These are phyloP conservation scores for Bryconaethiops microstoma DNA, from an alignment of 2,797 vertebrate genomes.

Conservation along the genomic window DNA sequence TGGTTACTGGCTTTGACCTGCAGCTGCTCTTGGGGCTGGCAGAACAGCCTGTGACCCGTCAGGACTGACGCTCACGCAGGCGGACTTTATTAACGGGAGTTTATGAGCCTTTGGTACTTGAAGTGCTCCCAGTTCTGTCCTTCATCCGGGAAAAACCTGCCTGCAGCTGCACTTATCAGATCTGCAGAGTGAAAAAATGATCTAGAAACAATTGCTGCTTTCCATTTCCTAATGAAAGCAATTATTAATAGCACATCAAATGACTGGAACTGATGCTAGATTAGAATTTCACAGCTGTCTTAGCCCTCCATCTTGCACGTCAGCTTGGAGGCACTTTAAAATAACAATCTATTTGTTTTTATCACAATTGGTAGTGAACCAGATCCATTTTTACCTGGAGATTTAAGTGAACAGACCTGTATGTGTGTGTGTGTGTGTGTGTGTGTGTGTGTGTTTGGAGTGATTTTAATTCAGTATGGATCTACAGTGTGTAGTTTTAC, in stretches of 20 bases:
- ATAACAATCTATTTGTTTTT: background rate
- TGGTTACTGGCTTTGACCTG: background rate
- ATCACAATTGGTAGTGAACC: background rate
- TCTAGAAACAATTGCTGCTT: background rate
- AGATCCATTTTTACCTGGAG: background rate
- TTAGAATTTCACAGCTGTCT: background rate
- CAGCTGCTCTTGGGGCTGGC: slow-evolving; percentile 13
- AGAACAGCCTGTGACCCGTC: slow-evolving; percentile 31
- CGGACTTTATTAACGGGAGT: slow-evolving; percentile 11
- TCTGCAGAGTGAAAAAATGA: background rate
- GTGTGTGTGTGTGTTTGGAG: too few species aligned
- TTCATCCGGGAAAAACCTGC: background rate
- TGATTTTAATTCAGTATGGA: too few species aligned
- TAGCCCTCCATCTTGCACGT: too few species aligned
- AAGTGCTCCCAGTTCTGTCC: slow-evolving; percentile 5
- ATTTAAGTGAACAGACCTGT: too few species aligned
- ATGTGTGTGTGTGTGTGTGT: too few species aligned
- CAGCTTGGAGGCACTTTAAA: too few species aligned
- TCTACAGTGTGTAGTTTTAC: too few species aligned
- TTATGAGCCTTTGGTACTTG: slow-evolving; percentile 18
- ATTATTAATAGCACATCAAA: background rate
- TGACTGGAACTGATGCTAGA: background rate
- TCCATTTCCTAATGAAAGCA: background rate
- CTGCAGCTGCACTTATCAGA: background rate
- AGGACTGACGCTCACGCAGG: background rate